Conservation (phyloP, 2,888 invertebrate genomes). For the Hecatera dysodea region DNA sequence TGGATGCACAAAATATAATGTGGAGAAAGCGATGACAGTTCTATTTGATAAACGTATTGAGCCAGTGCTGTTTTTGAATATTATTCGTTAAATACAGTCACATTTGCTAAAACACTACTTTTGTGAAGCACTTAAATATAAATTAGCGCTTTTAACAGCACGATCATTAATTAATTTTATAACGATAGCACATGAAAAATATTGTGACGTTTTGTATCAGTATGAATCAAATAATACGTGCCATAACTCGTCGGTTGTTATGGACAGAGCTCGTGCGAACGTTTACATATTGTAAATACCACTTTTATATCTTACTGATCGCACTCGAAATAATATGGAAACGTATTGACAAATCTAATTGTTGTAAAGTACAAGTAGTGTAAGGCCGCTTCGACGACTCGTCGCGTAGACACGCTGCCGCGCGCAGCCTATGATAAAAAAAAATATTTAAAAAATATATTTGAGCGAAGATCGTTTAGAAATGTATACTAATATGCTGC, state of each 20-base stretch:
- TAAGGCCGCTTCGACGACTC: conserved; percentile 58
- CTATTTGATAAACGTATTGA: background rate
- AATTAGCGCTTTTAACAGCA: background rate
- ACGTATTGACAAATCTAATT: conserved; percentile 59
- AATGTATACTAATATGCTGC: conserved; percentile 72
- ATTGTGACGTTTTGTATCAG: conserved; percentile 27
- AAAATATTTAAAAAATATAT: conserved; percentile 32
- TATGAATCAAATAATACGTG: conserved; percentile 39
- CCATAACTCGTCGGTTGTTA: conserved; percentile 50
- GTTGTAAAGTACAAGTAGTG: conserved; percentile 50
- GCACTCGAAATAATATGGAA: conserved; percentile 48
- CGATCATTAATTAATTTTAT: background rate
- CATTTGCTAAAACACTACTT: conserved; percentile 11
- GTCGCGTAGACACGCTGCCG: conserved; percentile 58
- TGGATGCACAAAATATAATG: conserved; percentile 9
- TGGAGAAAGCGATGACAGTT: background rate
- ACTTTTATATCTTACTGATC: conserved; percentile 47
- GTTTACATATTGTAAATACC: conserved; percentile 32
- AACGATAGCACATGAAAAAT: background rate
- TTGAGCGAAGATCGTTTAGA: conserved; percentile 60
- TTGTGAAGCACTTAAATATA: background rate
- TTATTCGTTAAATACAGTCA: background rate
- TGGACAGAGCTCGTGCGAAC: conserved; percentile 42
- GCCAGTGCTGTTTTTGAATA: background rate
- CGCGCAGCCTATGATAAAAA: conserved; percentile 35